Base-by-base conservation (phyloP, 2,888 invertebrate species). In the Scaptomyza reducta region DNA sequence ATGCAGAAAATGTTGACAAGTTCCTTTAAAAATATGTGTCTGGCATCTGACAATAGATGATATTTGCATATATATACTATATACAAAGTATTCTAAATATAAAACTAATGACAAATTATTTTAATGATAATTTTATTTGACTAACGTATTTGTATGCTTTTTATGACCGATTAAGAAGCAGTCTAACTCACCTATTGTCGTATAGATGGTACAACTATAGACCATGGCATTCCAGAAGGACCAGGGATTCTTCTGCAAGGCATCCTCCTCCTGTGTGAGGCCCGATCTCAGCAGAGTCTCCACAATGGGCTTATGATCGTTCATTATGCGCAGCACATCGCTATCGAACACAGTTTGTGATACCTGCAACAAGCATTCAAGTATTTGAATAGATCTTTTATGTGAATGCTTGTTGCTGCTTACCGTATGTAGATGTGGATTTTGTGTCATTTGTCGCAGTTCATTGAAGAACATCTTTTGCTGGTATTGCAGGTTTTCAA, bases 191-290 rank as follows among this genome's bases (percentile, higher is more conserved):
- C 97, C 97, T 89, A 97, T 97, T 11, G 97, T 97, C 11, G 97
- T 97, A 86, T 95, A 97, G 88, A 97, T 95, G 25, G 97, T 97
- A 42, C 96, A 96, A 76, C 97, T 96, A 85, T 95, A 97, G 83
- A 97, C 97, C 91, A 97, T 94, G 0, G 97, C 93, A 89, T 97
- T 96, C 95, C 95, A 96, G 90, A 97, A 96, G 0, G 95, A 94
- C 97, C 97, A 97, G 1, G 92, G 93, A 69, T 93, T 92, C 60
- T 93, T 93, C 74, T 92, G 92, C 1, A 64, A 41, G 0, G 44
- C 31, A 22, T 82, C 73, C 45, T 87, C 57, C 49, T 90, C 86
- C 13, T 85, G 72, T 0, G 51, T 57, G 25, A 76, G 2, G 1
- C 57, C 61, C 3, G 63, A 50, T 1, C 79, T 55, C 4, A 91